Evolutionary conservation across 2,888 invertebrate genomes (phyloP), one percentile per base, ranked within the genome.

Genomic region (Aquatica leii): DNA sequence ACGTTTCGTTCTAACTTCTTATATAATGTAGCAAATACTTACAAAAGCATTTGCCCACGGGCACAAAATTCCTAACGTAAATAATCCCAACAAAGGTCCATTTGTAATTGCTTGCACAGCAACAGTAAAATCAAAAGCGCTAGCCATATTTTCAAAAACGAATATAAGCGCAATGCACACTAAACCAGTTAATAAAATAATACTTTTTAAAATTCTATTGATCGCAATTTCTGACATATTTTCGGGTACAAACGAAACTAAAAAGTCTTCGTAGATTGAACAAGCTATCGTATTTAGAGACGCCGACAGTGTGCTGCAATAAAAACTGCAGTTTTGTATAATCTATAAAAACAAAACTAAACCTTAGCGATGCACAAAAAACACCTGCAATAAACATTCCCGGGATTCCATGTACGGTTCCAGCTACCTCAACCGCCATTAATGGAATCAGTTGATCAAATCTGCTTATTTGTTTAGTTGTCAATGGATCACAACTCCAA

Each of bases 301-400:
- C 1, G 86, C 84, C 12, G 87, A 87, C 74, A 87, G 85, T 59
- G 87, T 86, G 17, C 87, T 86, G 77, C 49, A 80, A 81, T 8
- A 40, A 40, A 40, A 3, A 8, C 9, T n/a, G n/a, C 6, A 40
- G 9, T 40, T 12, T 34, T 8, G 9, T 34, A 9, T 34, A 34
- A 9, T 34, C 9, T 34, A 34, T 34, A n/a, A 40, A 40, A 40
- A n/a, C 3, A 4, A 40, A 40, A 12, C 15, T 5, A 56, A 73
- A 87, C 85, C 85, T 87, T 14, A 91, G 83, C 0, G 90, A 89
- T 0, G 91, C 90, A 72, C 89, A 88, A 71, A 91, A 89, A 43
- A 91, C 84, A n/a, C 90, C 87, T 18, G 91, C 89, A 1, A 90
- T 85, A 71, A 92, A 91, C 50, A 91, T 83, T 1, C 91, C 92